Evolutionary conservation across 2,888 invertebrate genomes (phyloP).

Genomic region (Chloroclysta siterata): DNA sequence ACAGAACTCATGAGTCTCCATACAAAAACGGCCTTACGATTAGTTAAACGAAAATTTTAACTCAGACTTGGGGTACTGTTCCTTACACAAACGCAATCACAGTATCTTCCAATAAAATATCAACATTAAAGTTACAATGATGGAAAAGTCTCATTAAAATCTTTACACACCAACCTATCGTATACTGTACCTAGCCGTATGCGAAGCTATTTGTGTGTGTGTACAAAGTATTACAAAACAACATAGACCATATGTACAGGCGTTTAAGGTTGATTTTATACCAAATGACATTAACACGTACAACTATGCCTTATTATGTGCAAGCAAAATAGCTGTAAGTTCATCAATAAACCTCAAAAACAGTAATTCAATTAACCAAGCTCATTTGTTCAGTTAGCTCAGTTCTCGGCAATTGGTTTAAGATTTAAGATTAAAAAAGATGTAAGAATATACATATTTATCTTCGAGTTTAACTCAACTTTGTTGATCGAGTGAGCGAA

Average conservation of each 20-base stretch:
- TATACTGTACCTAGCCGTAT: background rate
- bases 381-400: too few species aligned
- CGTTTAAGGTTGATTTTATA: background rate
- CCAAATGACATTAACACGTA: background rate
- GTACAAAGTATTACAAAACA: background rate
- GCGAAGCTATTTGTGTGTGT: too few species aligned
- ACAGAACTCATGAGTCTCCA: too few species aligned
- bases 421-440: too few species aligned
- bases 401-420: too few species aligned
- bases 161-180: background rate
- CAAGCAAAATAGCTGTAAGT: background rate
- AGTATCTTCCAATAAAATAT: conserved; percentile 13
- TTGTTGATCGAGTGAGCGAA: too few species aligned
- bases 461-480: too few species aligned
- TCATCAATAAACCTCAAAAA: background rate
- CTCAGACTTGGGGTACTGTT: too few species aligned
- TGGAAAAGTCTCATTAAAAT: conserved; percentile 2
- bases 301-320: background rate
- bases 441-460: too few species aligned
- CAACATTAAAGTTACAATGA: background rate
- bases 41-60: too few species aligned
- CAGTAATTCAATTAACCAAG: background rate
- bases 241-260: background rate
- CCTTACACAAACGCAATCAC: conserved; percentile 4
- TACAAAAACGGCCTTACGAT: too few species aligned